Evolutionary conservation across 2,888 invertebrate genomes (phyloP).

Genomic region (Stenchaetothrips biformis): DNA sequence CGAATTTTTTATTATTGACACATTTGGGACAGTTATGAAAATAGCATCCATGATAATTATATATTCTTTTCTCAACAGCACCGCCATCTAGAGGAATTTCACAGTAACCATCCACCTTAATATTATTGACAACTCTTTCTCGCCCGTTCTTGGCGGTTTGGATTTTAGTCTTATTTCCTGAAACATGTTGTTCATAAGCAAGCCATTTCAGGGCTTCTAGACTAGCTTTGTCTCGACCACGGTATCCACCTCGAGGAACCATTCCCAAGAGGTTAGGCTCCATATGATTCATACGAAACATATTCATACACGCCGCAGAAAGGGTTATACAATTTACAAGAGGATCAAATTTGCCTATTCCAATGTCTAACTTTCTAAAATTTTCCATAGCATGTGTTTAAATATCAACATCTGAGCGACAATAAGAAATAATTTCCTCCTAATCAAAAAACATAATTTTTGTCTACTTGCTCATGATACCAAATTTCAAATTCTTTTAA

Average conservation of each 20-base stretch:
- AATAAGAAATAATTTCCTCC: neutral
- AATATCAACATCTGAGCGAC: neutral
- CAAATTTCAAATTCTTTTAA: neutral
- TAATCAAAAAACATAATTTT: neutral
- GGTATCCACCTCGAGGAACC: neutral
- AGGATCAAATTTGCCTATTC: neutral
- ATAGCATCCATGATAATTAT: neutral
- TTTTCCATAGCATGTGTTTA: neutral
- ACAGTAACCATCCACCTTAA: neutral
- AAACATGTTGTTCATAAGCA: neutral
- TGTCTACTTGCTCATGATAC: neutral
- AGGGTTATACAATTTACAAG: neutral
- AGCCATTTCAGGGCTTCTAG: neutral
- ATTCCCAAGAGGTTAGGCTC: neutral
- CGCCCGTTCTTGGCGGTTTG: neutral
- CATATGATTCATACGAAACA: neutral
- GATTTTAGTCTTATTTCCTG: neutral
- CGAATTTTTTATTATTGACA: neutral
- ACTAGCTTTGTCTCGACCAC: neutral
- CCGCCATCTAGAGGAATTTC: neutral
- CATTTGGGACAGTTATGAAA: neutral
- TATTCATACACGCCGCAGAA: neutral
- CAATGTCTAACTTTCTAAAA: neutral
- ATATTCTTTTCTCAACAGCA: neutral
- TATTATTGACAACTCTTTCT: neutral